Evolutionary conservation across 2,888 invertebrate genomes (phyloP).

Genomic region (Papilio gigon): DNA sequence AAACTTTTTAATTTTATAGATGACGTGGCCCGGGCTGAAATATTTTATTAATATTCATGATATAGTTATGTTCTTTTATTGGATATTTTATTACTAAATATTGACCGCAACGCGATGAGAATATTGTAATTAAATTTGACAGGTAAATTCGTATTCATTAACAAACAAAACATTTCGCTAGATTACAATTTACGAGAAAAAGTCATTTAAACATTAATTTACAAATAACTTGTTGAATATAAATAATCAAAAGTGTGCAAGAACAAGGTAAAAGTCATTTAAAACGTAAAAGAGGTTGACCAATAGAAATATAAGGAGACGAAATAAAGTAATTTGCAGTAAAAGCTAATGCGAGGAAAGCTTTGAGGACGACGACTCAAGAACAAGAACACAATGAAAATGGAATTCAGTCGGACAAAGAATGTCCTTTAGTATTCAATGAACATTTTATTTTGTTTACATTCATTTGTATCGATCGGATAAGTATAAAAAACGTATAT

Average conservation of each 20-base stretch:
- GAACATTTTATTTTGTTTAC: slow-evolving; percentile 6
- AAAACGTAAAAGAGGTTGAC: slow-evolving; percentile 16
- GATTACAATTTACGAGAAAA: too few relatives aligned
- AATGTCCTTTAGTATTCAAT: slow-evolving; percentile 7
- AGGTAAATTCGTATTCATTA: too few relatives aligned
- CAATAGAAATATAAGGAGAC: slow-evolving; percentile 15
- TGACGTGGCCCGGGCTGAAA: neutral
- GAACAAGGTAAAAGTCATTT: slow-evolving; percentile 8
- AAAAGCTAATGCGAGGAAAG: slow-evolving; percentile 32
- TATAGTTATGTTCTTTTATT: neutral
- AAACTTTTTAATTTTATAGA: slow-evolving; percentile 31
- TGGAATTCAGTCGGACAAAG: slow-evolving; percentile 19
- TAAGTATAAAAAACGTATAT: neutral
- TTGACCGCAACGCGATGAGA: too few relatives aligned
- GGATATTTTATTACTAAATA: neutral
- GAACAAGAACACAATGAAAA: slow-evolving; percentile 23
- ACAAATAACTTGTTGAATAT: too few relatives aligned
- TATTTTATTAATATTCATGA: neutral
- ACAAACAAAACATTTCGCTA: too few relatives aligned
- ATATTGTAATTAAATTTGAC: too few relatives aligned
- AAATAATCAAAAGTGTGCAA: neutral
- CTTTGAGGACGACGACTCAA: slow-evolving; percentile 17
- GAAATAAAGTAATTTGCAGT: slow-evolving; percentile 36
- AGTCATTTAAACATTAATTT: too few relatives aligned
- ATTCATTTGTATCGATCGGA: neutral